These are phyloP conservation scores for Hypotaenidia okinawae DNA, from an alignment of 2,797 vertebrate genomes.

Conservation along the genomic window DNA sequence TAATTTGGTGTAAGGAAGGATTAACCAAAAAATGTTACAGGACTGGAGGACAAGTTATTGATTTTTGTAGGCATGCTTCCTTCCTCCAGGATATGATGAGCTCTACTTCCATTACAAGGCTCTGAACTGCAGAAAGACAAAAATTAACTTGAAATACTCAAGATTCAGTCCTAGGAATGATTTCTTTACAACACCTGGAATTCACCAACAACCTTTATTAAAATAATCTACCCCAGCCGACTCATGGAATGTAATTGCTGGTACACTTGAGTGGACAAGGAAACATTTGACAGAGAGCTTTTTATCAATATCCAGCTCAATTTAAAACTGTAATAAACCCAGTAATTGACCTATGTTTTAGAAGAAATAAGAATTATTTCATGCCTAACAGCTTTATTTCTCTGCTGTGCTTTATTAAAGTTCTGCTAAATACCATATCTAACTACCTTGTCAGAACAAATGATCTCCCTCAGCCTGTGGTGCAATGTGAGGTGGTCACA, in stretches of 20 bases:
- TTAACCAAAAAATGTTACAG: neutral
- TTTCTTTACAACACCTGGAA: neutral
- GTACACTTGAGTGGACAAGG: neutral
- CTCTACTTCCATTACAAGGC: neutral
- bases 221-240: neutral
- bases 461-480: neutral
- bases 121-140: neutral
- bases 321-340: slow-evolving; percentile 39
- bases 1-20: neutral
- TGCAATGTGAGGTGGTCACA: neutral
- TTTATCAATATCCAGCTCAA: slow-evolving; percentile 33
- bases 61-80: neutral
- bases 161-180: neutral
- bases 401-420: slow-evolving; percentile 17
- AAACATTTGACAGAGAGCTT: slow-evolving; percentile 1
- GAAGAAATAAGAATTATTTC: slow-evolving; percentile 44
- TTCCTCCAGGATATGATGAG: neutral
- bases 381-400: slow-evolving; percentile 32
- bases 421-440: neutral
- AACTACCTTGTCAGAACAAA: slow-evolving; percentile 22
- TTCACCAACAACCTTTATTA: neutral
- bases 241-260: neutral
- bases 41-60: neutral
- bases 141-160: neutral
- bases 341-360: slow-evolving; percentile 54